phyloP scores from a whole-genome alignment of 2,113 vertebrate genomes.

The Hassar affinis region DNA sequence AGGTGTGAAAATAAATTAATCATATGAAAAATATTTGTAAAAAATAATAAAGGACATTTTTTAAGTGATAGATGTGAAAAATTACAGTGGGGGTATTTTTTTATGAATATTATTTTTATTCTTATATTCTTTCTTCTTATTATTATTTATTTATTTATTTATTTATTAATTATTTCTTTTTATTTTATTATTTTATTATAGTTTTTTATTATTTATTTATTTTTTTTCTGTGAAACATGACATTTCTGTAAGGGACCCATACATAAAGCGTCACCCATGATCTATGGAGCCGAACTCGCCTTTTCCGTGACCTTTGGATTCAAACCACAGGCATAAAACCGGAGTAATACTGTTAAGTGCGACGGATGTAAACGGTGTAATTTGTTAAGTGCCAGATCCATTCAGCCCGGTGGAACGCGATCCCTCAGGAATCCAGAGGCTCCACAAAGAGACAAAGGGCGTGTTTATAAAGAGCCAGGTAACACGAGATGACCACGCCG shows the following conservation, averaged over 20 bases:
- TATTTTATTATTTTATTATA: too few relatives aligned
- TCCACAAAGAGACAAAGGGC: constrained; percentile 35
- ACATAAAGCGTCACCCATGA: neutral
- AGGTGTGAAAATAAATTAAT: too few relatives aligned
- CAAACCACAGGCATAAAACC: constrained; percentile 11
- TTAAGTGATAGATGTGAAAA: too few relatives aligned
- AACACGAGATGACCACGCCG: constrained; percentile 4
- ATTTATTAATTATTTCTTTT: too few relatives aligned
- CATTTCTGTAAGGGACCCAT: neutral
- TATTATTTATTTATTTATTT: too few relatives aligned
- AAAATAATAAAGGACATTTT: too few relatives aligned
- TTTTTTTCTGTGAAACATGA: neutral
- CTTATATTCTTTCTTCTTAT: too few relatives aligned
- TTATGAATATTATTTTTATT: too few relatives aligned
- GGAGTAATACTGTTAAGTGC: constrained; percentile 14
- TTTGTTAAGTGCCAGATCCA: constrained; percentile 44
- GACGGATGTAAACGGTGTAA: constrained; percentile 16
- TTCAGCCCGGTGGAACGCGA: constrained; percentile 40
- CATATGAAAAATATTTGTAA: too few relatives aligned
- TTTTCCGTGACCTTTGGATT: neutral
- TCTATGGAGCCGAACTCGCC: neutral
- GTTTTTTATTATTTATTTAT: too few relatives aligned
- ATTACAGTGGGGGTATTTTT: neutral
- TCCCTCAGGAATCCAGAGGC: constrained; percentile 39
- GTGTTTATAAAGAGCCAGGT: constrained; percentile 31